Percentiles rank a stretch among this genome's conserved stretches.
Evolutionary conservation across 2,888 invertebrate species (phyloP).

Genomic region (Eupithecia exiguata): DNA sequence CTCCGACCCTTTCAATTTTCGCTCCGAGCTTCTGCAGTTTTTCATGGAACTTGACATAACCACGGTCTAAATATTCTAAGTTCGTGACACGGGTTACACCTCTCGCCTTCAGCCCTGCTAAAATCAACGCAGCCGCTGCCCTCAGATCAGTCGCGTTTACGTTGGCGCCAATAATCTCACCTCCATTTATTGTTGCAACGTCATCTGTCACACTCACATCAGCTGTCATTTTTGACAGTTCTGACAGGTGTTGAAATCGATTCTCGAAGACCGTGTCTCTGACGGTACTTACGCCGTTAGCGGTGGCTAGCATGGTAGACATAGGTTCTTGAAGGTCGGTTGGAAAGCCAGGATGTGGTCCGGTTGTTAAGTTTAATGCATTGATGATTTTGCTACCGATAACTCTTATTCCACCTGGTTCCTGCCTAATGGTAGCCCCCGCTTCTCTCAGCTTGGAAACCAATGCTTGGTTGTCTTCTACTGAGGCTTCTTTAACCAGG

Average conservation of each 20-base stretch:
- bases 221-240: constrained; percentile 30
- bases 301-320: constrained; percentile 20
- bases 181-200: constrained; percentile 23
- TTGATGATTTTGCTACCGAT: constrained; percentile 29
- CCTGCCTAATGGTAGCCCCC: constrained; percentile 29
- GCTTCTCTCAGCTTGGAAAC: constrained; percentile 26
- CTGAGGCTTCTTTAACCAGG: constrained; percentile 25
- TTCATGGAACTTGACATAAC: constrained; percentile 35
- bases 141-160: constrained; percentile 30
- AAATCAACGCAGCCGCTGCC: constrained; percentile 32
- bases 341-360: constrained; percentile 35
- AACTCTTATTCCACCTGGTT: constrained; percentile 28
- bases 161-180: constrained; percentile 12
- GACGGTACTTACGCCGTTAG: constrained; percentile 25
- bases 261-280: constrained; percentile 36
- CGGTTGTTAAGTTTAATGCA: constrained; percentile 20
- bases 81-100: constrained; percentile 28
- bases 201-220: constrained; percentile 16
- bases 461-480: constrained; percentile 18
- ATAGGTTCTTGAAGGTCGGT: constrained; percentile 37
- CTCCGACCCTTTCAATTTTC: constrained; percentile 14
- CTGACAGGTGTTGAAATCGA: constrained; percentile 33
- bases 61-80: constrained; percentile 34
- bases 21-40: constrained; percentile 27
- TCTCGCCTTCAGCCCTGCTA: constrained; percentile 28